phyloP scores from a whole-genome alignment of 2,113 vertebrate species.

The Sisor rabdophorus region DNA sequence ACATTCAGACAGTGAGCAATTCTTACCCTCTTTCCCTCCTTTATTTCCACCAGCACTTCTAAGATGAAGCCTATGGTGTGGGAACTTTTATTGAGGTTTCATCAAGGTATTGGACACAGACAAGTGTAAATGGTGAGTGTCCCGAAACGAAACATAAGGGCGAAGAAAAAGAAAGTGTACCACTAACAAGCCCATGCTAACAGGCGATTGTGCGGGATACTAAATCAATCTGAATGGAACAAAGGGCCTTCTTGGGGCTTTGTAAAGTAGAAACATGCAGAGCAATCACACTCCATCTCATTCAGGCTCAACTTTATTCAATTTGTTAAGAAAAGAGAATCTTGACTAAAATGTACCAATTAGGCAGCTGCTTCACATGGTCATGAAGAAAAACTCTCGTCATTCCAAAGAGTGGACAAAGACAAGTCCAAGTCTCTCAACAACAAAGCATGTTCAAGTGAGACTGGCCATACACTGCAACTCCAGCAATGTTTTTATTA shows the following conservation, averaged over 20 bases:
- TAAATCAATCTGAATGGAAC: conserved; percentile 44
- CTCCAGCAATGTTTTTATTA: no score
- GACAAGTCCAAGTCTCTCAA: not conserved
- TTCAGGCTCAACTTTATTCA: conserved; percentile 45
- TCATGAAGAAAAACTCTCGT: conserved; percentile 34
- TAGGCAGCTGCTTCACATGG: conserved; percentile 47
- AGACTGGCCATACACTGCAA: no score
- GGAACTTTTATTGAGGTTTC: conserved; percentile 47
- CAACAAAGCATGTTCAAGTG: no score
- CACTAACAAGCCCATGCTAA: conserved; percentile 49
- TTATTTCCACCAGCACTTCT: conserved; percentile 27
- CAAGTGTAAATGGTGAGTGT: conserved; percentile 35
- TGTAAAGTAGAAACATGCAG: conserved; percentile 42
- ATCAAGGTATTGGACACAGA: conserved; percentile 25
- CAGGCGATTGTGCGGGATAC: conserved; percentile 29
- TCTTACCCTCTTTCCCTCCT: conserved; percentile 41
- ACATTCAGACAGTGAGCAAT: conserved; percentile 60
- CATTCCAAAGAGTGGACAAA: conserved; percentile 19
- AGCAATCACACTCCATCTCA: conserved; percentile 47
- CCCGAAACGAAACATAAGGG: conserved; percentile 9
- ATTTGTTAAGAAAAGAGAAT: conserved; percentile 40
- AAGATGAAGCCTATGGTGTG: conserved; percentile 37
- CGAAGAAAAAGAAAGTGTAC: conserved; percentile 36
- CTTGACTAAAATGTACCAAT: conserved; percentile 50
- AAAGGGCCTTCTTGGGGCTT: conserved; percentile 40